Conservation (phyloP, 2,888 invertebrate genomes). For the Blomia tropicalis region DNA sequence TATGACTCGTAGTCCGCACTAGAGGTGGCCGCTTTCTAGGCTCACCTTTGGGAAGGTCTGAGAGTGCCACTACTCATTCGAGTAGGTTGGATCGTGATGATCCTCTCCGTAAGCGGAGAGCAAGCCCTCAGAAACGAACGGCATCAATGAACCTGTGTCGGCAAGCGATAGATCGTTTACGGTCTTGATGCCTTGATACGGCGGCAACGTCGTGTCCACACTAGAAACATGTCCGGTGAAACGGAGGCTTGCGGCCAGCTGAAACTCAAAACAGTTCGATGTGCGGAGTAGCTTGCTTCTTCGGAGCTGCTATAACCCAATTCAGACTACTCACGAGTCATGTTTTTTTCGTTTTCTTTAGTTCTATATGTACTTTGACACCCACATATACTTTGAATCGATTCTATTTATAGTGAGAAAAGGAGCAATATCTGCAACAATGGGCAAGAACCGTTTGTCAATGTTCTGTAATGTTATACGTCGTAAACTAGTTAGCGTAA, state of each 20-base stretch:
- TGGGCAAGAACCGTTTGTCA: too few species aligned
- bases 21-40: background rate
- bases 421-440: background rate
- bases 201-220: too few species aligned
- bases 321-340: conserved; percentile 18
- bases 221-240: conserved; percentile 2
- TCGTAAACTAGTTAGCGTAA: too few species aligned
- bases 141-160: background rate
- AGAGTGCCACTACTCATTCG: background rate
- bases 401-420: background rate
- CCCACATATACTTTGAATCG: too few species aligned
- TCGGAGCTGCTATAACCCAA: background rate
- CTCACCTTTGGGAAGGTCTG: conserved; percentile 19
- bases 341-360: background rate
- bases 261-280: conserved; percentile 15
- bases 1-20: conserved; percentile 13
- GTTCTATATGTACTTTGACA: too few species aligned
- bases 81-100: background rate
- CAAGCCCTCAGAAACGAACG: conserved; percentile 3
- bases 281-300: conserved; percentile 1
- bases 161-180: background rate
- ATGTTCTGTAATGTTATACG: background rate
- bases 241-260: conserved; percentile 12
- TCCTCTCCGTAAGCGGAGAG: conserved; percentile 10
- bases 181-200: too few species aligned